Evolutionary conservation across 1,140 invertebrate species (phyloP), one percentile per base, ranked within the genome.

Genomic region (Octopus sinensis): DNA sequence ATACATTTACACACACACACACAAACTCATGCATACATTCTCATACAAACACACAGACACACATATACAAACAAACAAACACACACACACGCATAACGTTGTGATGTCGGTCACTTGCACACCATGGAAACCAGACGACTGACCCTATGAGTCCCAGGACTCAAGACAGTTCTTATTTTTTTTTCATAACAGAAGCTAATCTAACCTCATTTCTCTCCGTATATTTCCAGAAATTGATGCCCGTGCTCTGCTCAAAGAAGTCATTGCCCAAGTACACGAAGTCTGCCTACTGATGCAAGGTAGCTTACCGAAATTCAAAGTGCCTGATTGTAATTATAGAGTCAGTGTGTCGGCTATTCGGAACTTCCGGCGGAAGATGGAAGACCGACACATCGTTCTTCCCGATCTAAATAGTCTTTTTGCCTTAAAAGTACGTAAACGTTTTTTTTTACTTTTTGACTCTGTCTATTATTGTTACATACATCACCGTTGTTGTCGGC

Each of bases 331-430:
- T 23, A 7, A 78, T 13, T 80, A 86, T 90, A 91, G 82, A 89
- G 84, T 89, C 4, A 92, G 90, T 43, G 85, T 92, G 43, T 92
- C 91, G 88, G 94, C 94, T n/a, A 94, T 94, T 56, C 96, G 94
- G 90, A 97, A 97, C 91, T 92, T 91, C 53, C 91, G 96, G 80
- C 92, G 95, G 83, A 94, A 93, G 86, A 96, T 97, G 95, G 96
- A 97, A 92, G 96, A 97, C 88, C 90, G 94, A 79, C 95, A 96
- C 87, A 93, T 96, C 12, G 92, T 96, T 80, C 92, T 97, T 62
- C 90, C 90, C 30, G 90, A 92, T 85, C 82, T 93, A 30, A 91
- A 92, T 84, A 84, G 86, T 6, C 83, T 93, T 6, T 91, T 90
- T 83, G 85, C 88, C 78, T 78, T 91, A 23, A 88, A 90, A 87